phyloP scores from a whole-genome alignment of 2,888 invertebrate species.

The Lepidochrysops patricia region DNA sequence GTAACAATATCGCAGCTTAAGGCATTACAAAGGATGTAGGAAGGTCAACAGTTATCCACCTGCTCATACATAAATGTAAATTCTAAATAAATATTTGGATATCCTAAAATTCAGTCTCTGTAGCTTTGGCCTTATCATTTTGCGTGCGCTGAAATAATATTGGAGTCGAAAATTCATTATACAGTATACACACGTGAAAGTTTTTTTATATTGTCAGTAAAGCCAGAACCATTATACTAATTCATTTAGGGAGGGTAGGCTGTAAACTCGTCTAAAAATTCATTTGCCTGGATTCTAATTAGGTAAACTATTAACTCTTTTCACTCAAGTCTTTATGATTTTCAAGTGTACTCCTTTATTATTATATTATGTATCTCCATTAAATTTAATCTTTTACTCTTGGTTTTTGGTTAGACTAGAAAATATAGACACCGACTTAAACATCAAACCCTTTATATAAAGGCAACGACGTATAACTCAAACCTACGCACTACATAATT shows the following conservation, averaged over 20 bases:
- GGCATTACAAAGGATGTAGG: slow-evolving; percentile 15
- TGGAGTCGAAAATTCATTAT: slow-evolving; percentile 17
- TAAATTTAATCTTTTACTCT: no score
- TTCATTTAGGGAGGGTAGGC: not conserved
- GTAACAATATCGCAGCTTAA: slow-evolving; percentile 8
- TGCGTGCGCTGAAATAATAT: slow-evolving; percentile 11
- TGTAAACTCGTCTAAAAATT: not conserved
- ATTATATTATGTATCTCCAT: no score
- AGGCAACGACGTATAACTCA: no score
- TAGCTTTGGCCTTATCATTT: slow-evolving; percentile 11
- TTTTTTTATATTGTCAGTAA: slow-evolving; percentile 5
- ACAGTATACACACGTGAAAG: slow-evolving; percentile 8
- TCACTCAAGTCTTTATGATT: no score
- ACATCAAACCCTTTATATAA: no score
- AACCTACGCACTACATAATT: no score
- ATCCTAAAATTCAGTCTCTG: slow-evolving; percentile 21
- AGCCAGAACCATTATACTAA: not conserved
- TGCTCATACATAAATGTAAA: slow-evolving; percentile 26
- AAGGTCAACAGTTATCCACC: slow-evolving; percentile 3
- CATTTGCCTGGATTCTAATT: not conserved
- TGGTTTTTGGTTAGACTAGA: no score
- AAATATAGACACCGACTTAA: no score
- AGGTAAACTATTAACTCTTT: not conserved
- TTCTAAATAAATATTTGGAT: slow-evolving; percentile 32
- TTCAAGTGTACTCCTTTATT: no score